Base-by-base conservation (phyloP, 1,140 invertebrate genomes). In the Diorhabda carinulata region DNA sequence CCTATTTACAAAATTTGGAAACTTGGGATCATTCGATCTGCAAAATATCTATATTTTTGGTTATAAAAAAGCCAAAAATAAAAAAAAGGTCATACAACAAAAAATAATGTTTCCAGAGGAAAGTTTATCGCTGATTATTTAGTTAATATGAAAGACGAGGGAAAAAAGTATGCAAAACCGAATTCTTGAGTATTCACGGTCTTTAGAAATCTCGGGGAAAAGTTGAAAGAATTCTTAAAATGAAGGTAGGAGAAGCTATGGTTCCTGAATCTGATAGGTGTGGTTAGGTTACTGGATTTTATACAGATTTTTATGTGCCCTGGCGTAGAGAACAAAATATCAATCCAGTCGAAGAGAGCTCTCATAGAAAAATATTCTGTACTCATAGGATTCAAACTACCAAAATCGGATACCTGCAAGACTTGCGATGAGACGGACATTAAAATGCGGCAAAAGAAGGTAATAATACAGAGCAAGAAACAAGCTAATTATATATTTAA, bases 1-100 rank as follows among this genome's bases (percentile, higher is more conserved):
- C 9, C 25, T 66, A 57, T 70, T 70, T 61, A 66, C 45, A 57
- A 66, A 66, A 5, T 71, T 71, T 71, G 63, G 69, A 60, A 60
- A 70, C 42, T 67, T 67, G 57, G 59, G 65, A 8, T 10, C 57
- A 10, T 70, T 64, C 47, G 41, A 71, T 57, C 66, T 62, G 10
- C 66, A 68, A 68, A 68, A 71, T 41, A 59, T n/a, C 40, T 71
- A 71, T 45, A 43, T 71, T 56, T 71, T 68, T 62, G 47, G 57
- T 7, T 7, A 7, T 69, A 68, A 64, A 44, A 56, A 61, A 64
- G 43, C 43, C 6, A 25, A 42, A 61, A 66, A 47, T 41, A 69
- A 72, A 43, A 62, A 62, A 66, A 47, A 56, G 45, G n/a, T 61
- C 8, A 43, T 62, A 57, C 52, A 69, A 63, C 9, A 69, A 69